Conservation (phyloP, 2,797 vertebrate species). For the Alosa sapidissima region DNA sequence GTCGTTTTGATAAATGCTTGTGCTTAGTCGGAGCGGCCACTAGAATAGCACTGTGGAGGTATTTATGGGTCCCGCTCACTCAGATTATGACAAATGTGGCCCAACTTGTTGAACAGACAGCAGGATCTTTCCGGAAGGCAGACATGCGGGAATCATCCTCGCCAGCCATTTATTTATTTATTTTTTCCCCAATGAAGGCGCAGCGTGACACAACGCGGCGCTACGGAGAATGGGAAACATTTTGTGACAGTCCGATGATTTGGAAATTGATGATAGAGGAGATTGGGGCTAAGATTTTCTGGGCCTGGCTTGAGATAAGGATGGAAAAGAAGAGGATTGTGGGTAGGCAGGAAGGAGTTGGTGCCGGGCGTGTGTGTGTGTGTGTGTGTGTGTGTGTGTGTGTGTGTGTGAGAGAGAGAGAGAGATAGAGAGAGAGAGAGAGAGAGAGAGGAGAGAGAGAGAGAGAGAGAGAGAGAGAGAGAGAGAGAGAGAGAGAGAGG, state of each 20-base stretch:
- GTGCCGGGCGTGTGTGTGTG: too few relatives aligned
- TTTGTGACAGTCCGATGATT: background rate
- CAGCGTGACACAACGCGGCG: too few relatives aligned
- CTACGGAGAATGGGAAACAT: background rate
- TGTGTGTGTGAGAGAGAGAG: too few relatives aligned
- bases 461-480: too few relatives aligned
- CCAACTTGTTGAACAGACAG: background rate
- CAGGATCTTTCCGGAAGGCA: slow-evolving; percentile 24
- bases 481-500: too few relatives aligned
- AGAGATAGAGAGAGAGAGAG: too few relatives aligned
- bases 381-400: too few relatives aligned
- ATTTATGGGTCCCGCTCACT: background rate
- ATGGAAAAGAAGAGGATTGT: background rate
- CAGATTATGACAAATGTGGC: background rate
- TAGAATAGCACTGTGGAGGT: background rate
- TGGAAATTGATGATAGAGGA: background rate
- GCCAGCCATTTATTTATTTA: too few relatives aligned
- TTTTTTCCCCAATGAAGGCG: background rate
- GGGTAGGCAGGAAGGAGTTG: background rate
- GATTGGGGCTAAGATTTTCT: background rate
- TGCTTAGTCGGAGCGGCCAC: background rate
- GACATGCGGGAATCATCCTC: background rate
- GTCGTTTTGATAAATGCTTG: background rate
- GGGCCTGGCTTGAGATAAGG: background rate
- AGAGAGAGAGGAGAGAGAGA: too few relatives aligned